Evolutionary conservation across 1,140 invertebrate genomes (phyloP), one percentile per base, ranked within the genome.

Genomic region (Ctenoplectra terminalis): DNA sequence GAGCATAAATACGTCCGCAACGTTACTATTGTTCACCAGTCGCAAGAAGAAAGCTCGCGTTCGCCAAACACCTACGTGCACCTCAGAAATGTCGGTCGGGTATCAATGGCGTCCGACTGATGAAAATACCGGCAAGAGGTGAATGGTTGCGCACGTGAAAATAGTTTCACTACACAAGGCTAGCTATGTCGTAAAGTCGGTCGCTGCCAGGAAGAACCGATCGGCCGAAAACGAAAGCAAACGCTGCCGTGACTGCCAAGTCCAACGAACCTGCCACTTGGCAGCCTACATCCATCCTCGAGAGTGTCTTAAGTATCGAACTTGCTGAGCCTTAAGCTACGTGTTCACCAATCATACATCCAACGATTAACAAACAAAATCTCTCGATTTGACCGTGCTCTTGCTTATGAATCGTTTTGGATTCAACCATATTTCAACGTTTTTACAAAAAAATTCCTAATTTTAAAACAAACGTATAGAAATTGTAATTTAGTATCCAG

Each of bases 171-270:
- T 63, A 52, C 69, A 81, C 77, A 81, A 81, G 71, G 79, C 74
- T 76, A 69, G 64, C 40, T 11, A 11, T 20, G 71, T 64, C 60
- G 46, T 82, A 63, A 66, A 78, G 50, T 71, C 67, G 60, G 56
- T 40, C 37, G 60, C 48, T 23, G 46, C 46, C 5, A 37, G 34
- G 50, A 54, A 43, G 81, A 69, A 63, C 56, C 81, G 40, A 54
- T 77, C 66, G 72, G 58, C 67, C 81, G 60, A 72, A 79, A 82
- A 82, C 50, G 76, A 80, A 79, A 83, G 67, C 81, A 48, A 72
- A 52, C 76, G 48, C 31, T 8, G 70, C 56, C 26, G 31, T 37
- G 78, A 66, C 78, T 81, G 79, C 79, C 79, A 81, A 81, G 71
- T 75, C 48, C 72, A 74, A 75, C 50, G 72, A 81, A 81, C 78